These are phyloP conservation scores for Enhydra lutris DNA, from an alignment of 2,113 vertebrate genomes.

Conservation along the genomic window DNA sequence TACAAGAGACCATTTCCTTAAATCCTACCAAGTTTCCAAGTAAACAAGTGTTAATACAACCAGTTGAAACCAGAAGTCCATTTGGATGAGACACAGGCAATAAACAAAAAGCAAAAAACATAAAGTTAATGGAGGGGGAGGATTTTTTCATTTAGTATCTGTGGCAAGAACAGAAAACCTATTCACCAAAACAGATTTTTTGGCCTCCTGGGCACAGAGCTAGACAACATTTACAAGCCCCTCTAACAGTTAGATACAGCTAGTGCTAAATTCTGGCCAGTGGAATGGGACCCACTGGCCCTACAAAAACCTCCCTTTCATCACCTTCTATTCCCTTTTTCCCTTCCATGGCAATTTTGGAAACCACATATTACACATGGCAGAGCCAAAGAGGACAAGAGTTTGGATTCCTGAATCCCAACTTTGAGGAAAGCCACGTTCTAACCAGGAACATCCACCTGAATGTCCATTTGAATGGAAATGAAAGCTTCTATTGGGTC, in stretches of 20 bases:
- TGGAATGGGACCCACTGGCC: background rate
- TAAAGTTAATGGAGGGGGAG: background rate
- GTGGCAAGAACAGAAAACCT: background rate
- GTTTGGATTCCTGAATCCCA: background rate
- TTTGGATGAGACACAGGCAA: background rate
- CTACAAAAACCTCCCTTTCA: background rate
- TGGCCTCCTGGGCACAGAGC: background rate
- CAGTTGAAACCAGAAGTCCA: background rate
- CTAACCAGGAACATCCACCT: background rate
- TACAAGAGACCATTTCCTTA: background rate
- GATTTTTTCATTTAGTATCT: background rate
- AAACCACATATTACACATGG: background rate
- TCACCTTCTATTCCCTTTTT: background rate
- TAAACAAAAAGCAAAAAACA: background rate
- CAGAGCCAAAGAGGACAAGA: background rate
- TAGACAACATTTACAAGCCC: background rate
- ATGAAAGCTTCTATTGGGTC: background rate
- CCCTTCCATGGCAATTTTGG: background rate
- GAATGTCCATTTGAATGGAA: background rate
- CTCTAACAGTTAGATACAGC: background rate
- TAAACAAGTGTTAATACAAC: background rate
- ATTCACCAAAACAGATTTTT: background rate
- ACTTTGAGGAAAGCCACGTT: background rate
- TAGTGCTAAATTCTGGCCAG: background rate
- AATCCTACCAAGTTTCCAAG: background rate